A percentile compares a stretch with the other conserved stretches of the same genome.
Conservation (phyloP, 2,113 vertebrate genomes). For the Smithornis capensis region DNA sequence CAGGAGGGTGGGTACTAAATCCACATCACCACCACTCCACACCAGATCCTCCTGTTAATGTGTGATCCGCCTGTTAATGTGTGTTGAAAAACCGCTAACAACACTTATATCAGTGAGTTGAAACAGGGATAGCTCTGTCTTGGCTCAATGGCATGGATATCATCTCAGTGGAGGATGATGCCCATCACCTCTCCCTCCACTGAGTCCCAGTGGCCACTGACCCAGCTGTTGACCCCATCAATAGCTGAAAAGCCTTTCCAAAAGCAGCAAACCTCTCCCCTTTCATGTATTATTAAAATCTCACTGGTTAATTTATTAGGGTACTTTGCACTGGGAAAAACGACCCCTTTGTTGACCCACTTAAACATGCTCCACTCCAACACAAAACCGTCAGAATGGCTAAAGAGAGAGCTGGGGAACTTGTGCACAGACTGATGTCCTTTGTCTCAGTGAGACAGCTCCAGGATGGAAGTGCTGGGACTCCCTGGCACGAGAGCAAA, state of each 20-base stretch:
- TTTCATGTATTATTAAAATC: conserved; percentile 53
- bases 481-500: conserved; percentile 66
- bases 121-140: background rate
- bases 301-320: conserved; percentile 61
- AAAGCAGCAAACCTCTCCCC: conserved; percentile 10
- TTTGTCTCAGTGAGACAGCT: conserved; percentile 43
- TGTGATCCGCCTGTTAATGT: background rate
- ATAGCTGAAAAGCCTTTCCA: conserved; percentile 51
- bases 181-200: background rate
- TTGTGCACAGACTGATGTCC: conserved; percentile 24
- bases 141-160: rapidly evolving
- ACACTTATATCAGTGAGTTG: background rate
- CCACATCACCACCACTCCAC: background rate
- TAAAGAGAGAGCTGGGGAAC: background rate
- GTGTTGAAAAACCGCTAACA: background rate
- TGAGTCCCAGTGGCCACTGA: background rate
- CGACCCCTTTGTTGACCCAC: conserved; percentile 41
- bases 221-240: background rate
- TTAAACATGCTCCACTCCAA: conserved; percentile 25
- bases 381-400: background rate
- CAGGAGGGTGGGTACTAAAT: background rate
- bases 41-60: background rate
- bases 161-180: background rate
- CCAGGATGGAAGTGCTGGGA: conserved; percentile 44
- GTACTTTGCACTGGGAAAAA: conserved; percentile 49